Base-by-base conservation (phyloP, 2,888 invertebrate genomes). In the Tillus elongatus region DNA sequence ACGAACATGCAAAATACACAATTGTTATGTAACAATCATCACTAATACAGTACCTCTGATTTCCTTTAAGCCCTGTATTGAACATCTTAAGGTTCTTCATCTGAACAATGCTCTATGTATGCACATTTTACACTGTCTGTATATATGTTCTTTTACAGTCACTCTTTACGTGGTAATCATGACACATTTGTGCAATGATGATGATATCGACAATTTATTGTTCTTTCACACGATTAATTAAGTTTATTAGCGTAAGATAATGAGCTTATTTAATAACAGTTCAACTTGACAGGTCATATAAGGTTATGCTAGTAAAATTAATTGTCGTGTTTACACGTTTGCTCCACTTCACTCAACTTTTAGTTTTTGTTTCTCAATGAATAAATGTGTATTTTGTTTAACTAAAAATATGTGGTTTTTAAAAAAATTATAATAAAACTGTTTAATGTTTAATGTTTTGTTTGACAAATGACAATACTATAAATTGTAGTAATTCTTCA, bases 201-300 rank as follows among this genome's bases (percentile, higher is more conserved):
- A 19, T 19, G 24, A 8, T 19, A 19, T 19, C 16, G 15, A 32
- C n/a, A 52, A 54, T 53, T 49, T 10, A 8, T 29, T 29, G n/a
- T 29, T 9, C n/a, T 10, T 19, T 19, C n/a, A 6, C 24, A 8
- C 24, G 24, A 19, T 19, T 19, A 19, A 19, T 19, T 19, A 19
- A 10, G 6, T 29, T 29, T 10, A 10, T 54, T 54, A 51, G 50
- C n/a, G n/a, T 49, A 51, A 47, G 39, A 49, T 47, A 53, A 57
- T 54, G 50, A 51, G 37, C 48, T 51, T 48, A 50, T 43, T 45
- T 43, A 54, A 49, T 47, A 52, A 49, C 48, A 50, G 52, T 54
- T 57, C 46, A 42, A 49, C 47, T 52, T 58, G 57, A 57, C 57
- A 59, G 61, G 56, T 60, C 60, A 58, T 57, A 53, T 57, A 57